A percentile compares a stretch with the other conserved stretches of the same genome.
Evolutionary conservation across 2,888 invertebrate species (phyloP).

Genomic region (Drosophila kanekoi): DNA sequence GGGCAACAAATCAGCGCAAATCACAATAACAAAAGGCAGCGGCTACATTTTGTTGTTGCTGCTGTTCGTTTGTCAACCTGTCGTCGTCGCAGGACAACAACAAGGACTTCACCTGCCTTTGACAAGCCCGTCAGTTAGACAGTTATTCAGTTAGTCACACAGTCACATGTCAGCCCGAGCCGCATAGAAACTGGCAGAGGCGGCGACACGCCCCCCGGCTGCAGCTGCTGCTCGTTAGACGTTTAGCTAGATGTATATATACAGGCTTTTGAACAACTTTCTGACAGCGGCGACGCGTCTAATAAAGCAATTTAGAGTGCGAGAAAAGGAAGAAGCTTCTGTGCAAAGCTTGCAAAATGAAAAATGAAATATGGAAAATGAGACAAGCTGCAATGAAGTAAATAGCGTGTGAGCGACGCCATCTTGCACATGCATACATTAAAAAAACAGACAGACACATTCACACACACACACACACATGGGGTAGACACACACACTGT

Average conservation of each 20-base stretch:
- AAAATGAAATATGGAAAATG: conserved; percentile 48
- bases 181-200: not conserved
- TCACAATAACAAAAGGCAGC: conserved; percentile 63
- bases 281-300: conserved; percentile 36
- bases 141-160: conserved; percentile 36
- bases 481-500: conserved; percentile 24
- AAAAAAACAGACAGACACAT: conserved; percentile 41
- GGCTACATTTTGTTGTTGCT: conserved; percentile 6
- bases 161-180: conserved; percentile 22
- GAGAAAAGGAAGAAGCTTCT: not conserved
- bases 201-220: conserved; percentile 1
- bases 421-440: conserved; percentile 64
- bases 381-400: conserved; percentile 61
- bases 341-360: conserved; percentile 24
- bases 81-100: conserved; percentile 9
- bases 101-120: conserved; percentile 44
- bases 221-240: conserved; percentile 38
- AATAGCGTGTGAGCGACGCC: conserved; percentile 39
- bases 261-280: conserved; percentile 7
- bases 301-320: conserved; percentile 60
- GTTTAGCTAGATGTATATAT: not conserved
- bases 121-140: conserved; percentile 44
- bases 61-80: conserved; percentile 57
- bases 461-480: conserved; percentile 35
- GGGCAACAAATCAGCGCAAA: conserved; percentile 78